Evolutionary conservation across 2,113 vertebrate species (phyloP).

Genomic region (Anthoscopus minutus): DNA sequence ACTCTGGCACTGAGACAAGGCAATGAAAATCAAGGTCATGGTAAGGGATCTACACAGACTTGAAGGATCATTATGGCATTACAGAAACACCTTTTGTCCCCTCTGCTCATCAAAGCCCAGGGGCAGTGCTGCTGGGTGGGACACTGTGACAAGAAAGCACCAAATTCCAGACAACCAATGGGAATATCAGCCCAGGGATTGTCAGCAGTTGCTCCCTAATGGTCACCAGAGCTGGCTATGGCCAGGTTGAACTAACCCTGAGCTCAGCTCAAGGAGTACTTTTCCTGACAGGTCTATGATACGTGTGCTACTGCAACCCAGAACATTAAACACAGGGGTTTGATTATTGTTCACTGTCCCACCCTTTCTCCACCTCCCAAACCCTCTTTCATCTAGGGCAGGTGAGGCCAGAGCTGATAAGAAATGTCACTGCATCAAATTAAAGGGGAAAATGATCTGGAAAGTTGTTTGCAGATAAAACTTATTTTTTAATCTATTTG

Average conservation of each 20-base stretch:
- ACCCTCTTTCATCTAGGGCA: slow-evolving; percentile 26
- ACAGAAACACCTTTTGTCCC: rapidly evolving
- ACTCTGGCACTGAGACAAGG: neutral
- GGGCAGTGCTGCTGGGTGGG: neutral
- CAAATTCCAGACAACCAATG: neutral
- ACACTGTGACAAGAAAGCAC: neutral
- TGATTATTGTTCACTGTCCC: too few species aligned
- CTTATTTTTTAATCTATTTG: slow-evolving; percentile 19
- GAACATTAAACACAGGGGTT: neutral
- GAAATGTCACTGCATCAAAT: neutral
- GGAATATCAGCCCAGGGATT: neutral
- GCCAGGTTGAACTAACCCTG: neutral
- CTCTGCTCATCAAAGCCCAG: rapidly evolving
- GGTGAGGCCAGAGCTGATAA: slow-evolving; percentile 34
- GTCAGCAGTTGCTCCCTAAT: rapidly evolving
- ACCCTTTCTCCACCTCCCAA: neutral
- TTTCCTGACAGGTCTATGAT: neutral
- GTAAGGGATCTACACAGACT: neutral
- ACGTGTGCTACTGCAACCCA: neutral
- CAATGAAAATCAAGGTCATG: neutral
- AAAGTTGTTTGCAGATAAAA: slow-evolving; percentile 43
- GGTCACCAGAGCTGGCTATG: neutral
- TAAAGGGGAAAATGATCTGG: slow-evolving; percentile 34
- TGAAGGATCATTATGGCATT: neutral
- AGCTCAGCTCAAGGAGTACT: neutral